Percentiles rank a stretch among this genome's conserved stretches.
Evolutionary conservation across 2,888 invertebrate species (phyloP).

Genomic region (Lysandra bellargus): DNA sequence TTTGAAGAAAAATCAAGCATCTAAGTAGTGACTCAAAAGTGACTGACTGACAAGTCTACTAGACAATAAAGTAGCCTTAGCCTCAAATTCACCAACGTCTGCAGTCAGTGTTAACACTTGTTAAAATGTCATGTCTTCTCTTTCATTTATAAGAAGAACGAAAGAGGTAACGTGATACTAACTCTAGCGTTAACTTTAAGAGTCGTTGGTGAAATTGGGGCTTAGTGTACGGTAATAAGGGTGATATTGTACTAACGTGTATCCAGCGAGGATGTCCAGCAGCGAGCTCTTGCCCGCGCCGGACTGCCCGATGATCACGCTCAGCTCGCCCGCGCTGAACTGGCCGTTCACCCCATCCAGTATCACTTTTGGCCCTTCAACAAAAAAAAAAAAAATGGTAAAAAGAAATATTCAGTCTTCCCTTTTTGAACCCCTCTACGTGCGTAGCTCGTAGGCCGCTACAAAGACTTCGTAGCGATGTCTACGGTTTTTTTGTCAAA

Average conservation of each 20-base stretch:
- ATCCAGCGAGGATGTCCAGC: conserved; percentile 93
- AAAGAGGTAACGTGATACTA: no score
- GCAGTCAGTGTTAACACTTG: no score
- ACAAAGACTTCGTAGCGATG: background rate
- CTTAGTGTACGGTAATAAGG: background rate
- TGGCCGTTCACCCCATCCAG: conserved; percentile 83
- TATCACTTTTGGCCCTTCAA: conserved; percentile 81
- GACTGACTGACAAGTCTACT: no score
- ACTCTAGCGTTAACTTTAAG: no score
- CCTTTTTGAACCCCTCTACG: background rate
- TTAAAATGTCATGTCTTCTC: no score
- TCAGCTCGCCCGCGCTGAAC: conserved; percentile 87
- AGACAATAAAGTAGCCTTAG: no score
- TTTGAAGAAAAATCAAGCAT: background rate
- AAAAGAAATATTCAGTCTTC: background rate
- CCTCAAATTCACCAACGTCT: no score
- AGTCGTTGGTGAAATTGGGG: no score
- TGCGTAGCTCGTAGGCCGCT: background rate
- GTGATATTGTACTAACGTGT: conserved; percentile 84
- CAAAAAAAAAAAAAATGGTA: conserved; percentile 24
- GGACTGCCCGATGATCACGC: conserved; percentile 94
- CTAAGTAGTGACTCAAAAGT: no score
- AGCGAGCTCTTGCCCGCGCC: conserved; percentile 94
- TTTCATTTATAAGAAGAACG: no score
- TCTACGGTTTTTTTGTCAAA: background rate